Conservation (phyloP, 1,140 invertebrate species). For the Ips typographus region DNA sequence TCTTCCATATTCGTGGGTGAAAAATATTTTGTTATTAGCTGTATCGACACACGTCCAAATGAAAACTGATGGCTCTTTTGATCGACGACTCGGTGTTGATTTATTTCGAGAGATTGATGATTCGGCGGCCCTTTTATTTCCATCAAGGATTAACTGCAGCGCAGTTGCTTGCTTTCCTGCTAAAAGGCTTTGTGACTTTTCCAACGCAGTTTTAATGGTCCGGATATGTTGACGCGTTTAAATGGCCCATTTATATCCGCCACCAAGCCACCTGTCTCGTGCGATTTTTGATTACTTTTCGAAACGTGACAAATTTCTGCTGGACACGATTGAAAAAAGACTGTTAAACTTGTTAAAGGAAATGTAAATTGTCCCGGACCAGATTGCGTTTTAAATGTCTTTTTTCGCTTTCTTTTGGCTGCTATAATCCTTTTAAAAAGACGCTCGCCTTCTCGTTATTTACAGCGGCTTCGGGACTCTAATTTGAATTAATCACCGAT, state of each 20-base stretch:
- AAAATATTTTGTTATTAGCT: conserved; percentile 32
- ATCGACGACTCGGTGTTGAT: conserved; percentile 24
- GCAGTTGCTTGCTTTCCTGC: conserved; percentile 1
- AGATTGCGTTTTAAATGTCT: background rate
- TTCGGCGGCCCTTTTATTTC: conserved; percentile 13
- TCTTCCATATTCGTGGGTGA: conserved; percentile 17
- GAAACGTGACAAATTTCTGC: too few relatives aligned
- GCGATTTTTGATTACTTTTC: background rate
- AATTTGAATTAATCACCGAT: conserved; percentile 25
- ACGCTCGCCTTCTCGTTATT: conserved; percentile 11
- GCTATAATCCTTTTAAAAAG: conserved; percentile 17
- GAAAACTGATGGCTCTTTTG: conserved; percentile 32
- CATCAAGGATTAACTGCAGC: conserved; percentile 20
- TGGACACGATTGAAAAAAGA: too few relatives aligned
- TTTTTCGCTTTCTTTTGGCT: conserved; percentile 7
- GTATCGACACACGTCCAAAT: conserved; percentile 29
- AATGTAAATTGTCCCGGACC: background rate
- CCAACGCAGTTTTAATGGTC: conserved; percentile 1
- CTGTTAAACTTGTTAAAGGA: too few relatives aligned
- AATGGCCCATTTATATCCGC: background rate
- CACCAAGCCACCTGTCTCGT: background rate
- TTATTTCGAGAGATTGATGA: conserved; percentile 27
- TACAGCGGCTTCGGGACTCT: conserved; percentile 3
- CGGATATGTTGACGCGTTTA: background rate
- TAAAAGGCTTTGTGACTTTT: conserved; percentile 14